Evolutionary conservation across 2,797 vertebrate species (phyloP).

Genomic region (Anguilla obscura): DNA sequence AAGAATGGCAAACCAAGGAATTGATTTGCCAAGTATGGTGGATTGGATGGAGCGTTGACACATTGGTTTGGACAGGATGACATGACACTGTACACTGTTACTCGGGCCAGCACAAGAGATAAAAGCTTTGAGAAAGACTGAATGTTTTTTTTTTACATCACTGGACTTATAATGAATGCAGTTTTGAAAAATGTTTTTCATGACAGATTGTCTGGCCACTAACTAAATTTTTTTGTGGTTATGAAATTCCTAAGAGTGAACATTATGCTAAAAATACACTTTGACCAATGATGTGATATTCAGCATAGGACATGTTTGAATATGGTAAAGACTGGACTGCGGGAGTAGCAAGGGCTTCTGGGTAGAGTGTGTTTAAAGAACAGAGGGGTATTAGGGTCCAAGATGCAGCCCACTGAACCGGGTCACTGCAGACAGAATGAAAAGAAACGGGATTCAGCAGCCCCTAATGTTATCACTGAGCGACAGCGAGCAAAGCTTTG

Average conservation of each 20-base stretch:
- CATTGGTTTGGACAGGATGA: background rate
- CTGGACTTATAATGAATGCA: background rate
- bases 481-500: constrained; percentile 23
- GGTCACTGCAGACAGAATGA: constrained; percentile 64
- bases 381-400: constrained; percentile 66
- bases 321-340: constrained; percentile 35
- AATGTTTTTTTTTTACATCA: background rate
- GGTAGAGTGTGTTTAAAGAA: constrained; percentile 49
- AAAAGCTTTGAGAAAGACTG: background rate
- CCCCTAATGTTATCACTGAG: constrained; percentile 35
- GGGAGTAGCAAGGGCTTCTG: constrained; percentile 61
- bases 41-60: background rate
- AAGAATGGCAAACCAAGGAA: constrained; percentile 53
- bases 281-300: background rate
- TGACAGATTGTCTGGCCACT: background rate
- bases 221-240: background rate
- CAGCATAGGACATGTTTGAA: background rate
- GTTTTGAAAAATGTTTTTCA: background rate
- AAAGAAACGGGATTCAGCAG: constrained; percentile 65
- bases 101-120: background rate
- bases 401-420: constrained; percentile 43
- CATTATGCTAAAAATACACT: background rate
- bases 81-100: background rate
- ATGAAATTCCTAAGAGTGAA: background rate
- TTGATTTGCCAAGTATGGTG: constrained; percentile 8